Evolutionary conservation across 2,888 invertebrate genomes (phyloP), one percentile per base, ranked within the genome.

Genomic region (Cerastoderma edule): DNA sequence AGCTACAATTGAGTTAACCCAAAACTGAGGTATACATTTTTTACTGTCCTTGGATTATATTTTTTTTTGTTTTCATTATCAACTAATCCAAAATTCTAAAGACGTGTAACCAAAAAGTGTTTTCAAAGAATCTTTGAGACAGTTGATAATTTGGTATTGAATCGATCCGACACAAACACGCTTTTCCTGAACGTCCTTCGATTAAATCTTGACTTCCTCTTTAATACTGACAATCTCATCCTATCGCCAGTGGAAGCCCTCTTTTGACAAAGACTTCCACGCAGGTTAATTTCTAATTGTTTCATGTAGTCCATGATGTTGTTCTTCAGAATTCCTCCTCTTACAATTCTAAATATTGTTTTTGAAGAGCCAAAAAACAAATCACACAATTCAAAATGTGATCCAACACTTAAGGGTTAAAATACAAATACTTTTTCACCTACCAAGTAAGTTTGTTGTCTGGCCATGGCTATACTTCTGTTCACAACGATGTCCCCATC

Each of bases 401-500:
- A n/a, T n/a, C n/a, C n/a, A n/a, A n/a, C n/a, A n/a, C n/a, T n/a
- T n/a, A n/a, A n/a, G n/a, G n/a, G n/a, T n/a, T n/a, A n/a, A n/a
- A n/a, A n/a, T n/a, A 13, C 16, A 10, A 13, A 28, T 30, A 24
- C 28, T 19, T 27, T 5, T 53, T 39, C 27, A 83, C 88, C 83
- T 75, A 90, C 89, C 46, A 73, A 85, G 77, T 90, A 90, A 19
- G 63, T 22, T 60, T 84, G 65, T 0, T 82, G 84, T n/a, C 67
- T 75, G 67, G 87, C 89, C 6, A 64, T 71, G 60, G 80, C 84
- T 35, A 90, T 74, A 39, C 82, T 80, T 30, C 80, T 79, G 39
- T 78, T 80, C 6, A 91, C 84, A 22, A 35, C 73, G 27, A 91
- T 83, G 22, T 76, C 73, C 10, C 91, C 91, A 63, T 82, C 84